Conservation (phyloP, 2,113 vertebrate genomes). For the Callocephalon fimbriatum region DNA sequence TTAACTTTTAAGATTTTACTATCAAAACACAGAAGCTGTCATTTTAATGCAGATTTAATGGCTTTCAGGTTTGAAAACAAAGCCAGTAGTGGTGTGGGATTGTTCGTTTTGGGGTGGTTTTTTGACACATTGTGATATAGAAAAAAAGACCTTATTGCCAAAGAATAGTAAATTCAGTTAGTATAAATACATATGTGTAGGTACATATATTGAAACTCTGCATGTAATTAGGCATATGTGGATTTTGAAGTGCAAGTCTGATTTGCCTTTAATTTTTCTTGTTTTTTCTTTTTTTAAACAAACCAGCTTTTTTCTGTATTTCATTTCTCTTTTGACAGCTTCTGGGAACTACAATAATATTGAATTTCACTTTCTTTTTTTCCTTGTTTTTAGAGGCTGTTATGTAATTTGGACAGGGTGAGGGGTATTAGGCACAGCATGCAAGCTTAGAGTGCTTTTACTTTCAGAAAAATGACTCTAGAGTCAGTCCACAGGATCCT, state of each 20-base stretch:
- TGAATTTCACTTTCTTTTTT: conserved; percentile 44
- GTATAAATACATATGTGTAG: not conserved
- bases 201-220: not conserved
- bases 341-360: conserved; percentile 28
- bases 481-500: not conserved
- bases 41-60: not conserved
- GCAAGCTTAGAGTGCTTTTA: not conserved
- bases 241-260: conserved; percentile 17
- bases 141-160: not conserved
- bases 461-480: not conserved
- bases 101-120: not conserved
- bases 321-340: conserved; percentile 4
- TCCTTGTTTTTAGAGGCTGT: not conserved
- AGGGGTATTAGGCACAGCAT: not conserved
- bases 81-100: not conserved
- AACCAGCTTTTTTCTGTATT: not conserved
- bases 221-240: not conserved
- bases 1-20: not conserved
- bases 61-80: not conserved
- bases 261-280: not conserved
- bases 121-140: not conserved
- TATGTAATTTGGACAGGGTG: not conserved
- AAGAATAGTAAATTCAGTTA: not conserved
- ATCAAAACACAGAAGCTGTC: not conserved
- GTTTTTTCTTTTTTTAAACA: not conserved